Conservation (phyloP, 1,140 invertebrate species). For the Caenorhabditis elegans region DNA sequence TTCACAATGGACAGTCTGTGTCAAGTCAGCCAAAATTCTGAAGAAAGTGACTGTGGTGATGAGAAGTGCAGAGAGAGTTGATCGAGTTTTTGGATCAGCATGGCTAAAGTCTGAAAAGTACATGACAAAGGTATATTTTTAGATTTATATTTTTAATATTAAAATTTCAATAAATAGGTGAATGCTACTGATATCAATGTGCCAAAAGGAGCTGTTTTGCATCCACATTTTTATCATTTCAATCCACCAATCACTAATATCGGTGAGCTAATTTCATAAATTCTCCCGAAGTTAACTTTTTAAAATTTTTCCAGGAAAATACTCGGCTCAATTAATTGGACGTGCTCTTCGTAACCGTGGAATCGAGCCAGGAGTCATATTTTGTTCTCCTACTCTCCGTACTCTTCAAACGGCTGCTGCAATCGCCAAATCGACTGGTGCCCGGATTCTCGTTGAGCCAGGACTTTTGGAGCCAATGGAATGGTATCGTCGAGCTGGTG, state of each 20-base stretch:
- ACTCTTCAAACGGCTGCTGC: conserved; percentile 85
- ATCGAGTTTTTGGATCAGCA: conserved; percentile 53
- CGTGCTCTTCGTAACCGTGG: conserved; percentile 37
- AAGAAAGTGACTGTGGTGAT: conserved; percentile 40
- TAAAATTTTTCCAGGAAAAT: conserved; percentile 33
- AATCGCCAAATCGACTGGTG: conserved; percentile 69
- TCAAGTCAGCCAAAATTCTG: background rate
- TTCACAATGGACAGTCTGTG: conserved; percentile 3
- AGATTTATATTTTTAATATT: no score
- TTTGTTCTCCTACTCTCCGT: conserved; percentile 82
- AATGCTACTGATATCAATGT: conserved; percentile 81
- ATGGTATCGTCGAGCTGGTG: conserved; percentile 73
- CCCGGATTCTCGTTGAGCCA: conserved; percentile 78
- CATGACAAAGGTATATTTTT: conserved; percentile 68
- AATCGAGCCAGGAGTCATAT: conserved; percentile 74
- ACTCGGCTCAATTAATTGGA: conserved; percentile 36
- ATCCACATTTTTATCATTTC: conserved; percentile 70
- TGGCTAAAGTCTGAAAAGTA: conserved; percentile 46
- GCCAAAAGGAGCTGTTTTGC: conserved; percentile 73
- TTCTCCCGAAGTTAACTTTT: background rate
- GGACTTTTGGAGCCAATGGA: conserved; percentile 86
- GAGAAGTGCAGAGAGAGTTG: conserved; percentile 52
- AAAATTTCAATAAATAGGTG: no score
- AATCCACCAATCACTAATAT: conserved; percentile 86
- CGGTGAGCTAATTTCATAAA: conserved; percentile 69